Evolutionary conservation across 2,888 invertebrate species (phyloP).

Genomic region (Chrysolina americana): DNA sequence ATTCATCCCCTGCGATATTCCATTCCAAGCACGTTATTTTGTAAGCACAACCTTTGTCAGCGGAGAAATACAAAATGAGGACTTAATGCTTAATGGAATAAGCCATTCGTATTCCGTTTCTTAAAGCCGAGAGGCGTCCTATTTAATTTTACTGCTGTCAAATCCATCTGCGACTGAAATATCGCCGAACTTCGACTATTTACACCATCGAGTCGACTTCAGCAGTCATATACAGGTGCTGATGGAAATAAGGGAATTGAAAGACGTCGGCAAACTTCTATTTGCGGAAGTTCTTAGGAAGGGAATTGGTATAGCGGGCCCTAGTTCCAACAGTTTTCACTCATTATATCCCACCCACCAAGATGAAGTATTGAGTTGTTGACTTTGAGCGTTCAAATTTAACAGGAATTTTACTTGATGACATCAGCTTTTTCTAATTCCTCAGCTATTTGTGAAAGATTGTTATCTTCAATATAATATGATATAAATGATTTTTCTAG

Average conservation of each 20-base stretch:
- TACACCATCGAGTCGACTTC: conserved; percentile 42
- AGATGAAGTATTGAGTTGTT: conserved; percentile 2
- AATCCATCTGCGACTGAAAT: conserved; percentile 63
- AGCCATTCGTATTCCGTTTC: conserved; percentile 55
- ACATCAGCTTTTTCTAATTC: no score
- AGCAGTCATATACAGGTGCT: conserved; percentile 36
- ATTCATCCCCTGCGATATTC: conserved; percentile 52
- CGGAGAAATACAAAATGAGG: conserved; percentile 59
- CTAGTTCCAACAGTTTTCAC: not conserved
- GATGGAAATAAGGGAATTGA: conserved; percentile 33
- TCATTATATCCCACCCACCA: not conserved
- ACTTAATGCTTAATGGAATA: conserved; percentile 56
- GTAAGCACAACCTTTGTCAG: conserved; percentile 59
- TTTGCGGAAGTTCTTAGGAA: conserved; percentile 14
- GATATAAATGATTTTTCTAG: no score
- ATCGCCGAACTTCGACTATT: conserved; percentile 62
- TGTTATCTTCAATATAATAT: no score
- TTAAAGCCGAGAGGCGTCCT: conserved; percentile 59
- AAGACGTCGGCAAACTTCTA: conserved; percentile 16
- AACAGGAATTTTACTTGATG: not conserved
- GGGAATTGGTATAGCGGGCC: not conserved
- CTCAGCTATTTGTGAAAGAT: no score
- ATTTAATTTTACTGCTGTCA: conserved; percentile 64
- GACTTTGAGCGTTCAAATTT: not conserved
- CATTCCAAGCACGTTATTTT: conserved; percentile 60